These are phyloP conservation scores for Bombus superbus DNA, from an alignment of 1,140 invertebrate genomes.

Conservation along the genomic window DNA sequence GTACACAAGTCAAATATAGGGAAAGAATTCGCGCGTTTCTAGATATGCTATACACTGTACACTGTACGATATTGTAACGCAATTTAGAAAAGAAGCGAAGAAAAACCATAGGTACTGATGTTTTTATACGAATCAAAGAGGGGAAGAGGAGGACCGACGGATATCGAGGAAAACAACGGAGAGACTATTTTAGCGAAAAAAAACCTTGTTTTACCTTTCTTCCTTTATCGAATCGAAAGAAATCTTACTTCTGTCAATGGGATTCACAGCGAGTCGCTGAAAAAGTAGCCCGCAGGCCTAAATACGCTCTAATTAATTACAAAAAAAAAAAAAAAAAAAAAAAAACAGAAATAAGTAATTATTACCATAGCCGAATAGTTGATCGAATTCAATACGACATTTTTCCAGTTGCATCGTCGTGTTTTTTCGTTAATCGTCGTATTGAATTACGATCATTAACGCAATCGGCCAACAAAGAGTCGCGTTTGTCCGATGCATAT, in stretches of 20 bases:
- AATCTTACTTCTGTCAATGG: slow-evolving; percentile 66
- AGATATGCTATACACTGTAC: too few relatives aligned
- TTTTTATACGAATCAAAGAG: neutral
- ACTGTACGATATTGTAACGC: neutral
- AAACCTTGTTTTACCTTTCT: slow-evolving; percentile 27
- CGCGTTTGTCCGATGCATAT: slow-evolving; percentile 23
- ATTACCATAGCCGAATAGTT: slow-evolving; percentile 41
- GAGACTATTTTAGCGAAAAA: slow-evolving; percentile 21
- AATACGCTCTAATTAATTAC: slow-evolving; percentile 77
- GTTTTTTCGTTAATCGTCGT: slow-evolving; percentile 22
- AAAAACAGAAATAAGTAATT: slow-evolving; percentile 46
- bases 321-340: slow-evolving; percentile 17
- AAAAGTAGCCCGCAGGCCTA: slow-evolving; percentile 81
- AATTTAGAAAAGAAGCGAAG: neutral
- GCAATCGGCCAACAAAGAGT: neutral
- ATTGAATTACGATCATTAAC: slow-evolving; percentile 32
- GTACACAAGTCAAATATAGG: neutral
- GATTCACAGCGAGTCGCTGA: slow-evolving; percentile 71
- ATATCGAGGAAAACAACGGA: neutral
- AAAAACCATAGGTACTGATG: neutral
- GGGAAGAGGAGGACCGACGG: slow-evolving; percentile 9
- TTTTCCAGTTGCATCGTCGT: neutral
- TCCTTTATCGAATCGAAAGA: slow-evolving; percentile 9
- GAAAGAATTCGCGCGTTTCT: slow-evolving; percentile 3
- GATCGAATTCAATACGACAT: slow-evolving; percentile 46